Evolutionary conservation across 35 echinoderm and acorn worm genomes (phyloP).

Genomic region (Ophiothrix spiculata): DNA sequence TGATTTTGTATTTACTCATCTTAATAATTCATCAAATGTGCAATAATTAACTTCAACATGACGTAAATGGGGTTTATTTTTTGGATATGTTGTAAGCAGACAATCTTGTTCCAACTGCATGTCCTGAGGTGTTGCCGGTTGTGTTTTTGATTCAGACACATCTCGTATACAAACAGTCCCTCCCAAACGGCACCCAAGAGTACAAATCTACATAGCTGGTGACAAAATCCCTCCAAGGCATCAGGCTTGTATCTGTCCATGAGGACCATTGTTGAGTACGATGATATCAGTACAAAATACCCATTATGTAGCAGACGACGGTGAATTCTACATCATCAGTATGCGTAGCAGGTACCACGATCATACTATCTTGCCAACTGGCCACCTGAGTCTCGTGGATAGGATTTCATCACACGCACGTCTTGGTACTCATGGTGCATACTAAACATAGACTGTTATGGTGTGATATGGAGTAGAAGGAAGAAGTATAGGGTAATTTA

Average conservation of each 20-base stretch:
- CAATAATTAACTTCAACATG: not conserved
- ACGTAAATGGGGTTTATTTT: not conserved
- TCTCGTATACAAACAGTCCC: not conserved
- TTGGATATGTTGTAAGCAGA: not conserved
- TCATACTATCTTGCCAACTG: not conserved
- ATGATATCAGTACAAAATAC: not conserved
- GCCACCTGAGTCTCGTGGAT: not conserved
- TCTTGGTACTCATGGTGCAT: not conserved
- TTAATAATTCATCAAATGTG: not conserved
- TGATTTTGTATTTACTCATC: not conserved
- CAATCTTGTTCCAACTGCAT: not conserved
- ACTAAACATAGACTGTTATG: not conserved
- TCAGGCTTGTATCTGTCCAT: not conserved
- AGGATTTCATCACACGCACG: not conserved
- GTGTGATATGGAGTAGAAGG: not conserved
- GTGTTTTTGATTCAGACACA: not conserved
- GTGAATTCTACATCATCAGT: not conserved
- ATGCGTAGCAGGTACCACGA: not conserved
- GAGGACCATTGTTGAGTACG: not conserved
- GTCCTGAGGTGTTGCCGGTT: constrained; percentile 1
- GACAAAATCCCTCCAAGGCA: constrained; percentile 5
- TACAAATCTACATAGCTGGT: not conserved
- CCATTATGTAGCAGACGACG: not conserved
- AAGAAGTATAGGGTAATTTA: not conserved
- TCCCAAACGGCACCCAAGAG: not conserved